These are phyloP conservation scores for Halcyon chelicuti DNA, from an alignment of 2,797 vertebrate species.

Conservation along the genomic window DNA sequence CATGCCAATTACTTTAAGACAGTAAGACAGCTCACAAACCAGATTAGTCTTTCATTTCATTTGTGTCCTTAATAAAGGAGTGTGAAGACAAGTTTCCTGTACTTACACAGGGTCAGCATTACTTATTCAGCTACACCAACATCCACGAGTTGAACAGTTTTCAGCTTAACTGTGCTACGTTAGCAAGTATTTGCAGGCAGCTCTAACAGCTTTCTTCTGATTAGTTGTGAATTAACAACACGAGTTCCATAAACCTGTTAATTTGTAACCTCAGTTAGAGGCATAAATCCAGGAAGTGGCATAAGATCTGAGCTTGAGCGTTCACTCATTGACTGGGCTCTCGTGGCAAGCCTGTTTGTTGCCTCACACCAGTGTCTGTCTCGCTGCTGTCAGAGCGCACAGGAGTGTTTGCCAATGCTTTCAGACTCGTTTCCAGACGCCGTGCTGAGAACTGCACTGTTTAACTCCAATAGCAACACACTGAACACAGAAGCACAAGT, in stretches of 20 bases:
- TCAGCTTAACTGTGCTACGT: not conserved
- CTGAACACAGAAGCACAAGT: constrained; percentile 58
- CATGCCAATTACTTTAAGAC: constrained; percentile 46
- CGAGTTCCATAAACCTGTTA: not conserved
- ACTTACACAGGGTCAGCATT: constrained; percentile 4
- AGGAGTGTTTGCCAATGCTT: not conserved
- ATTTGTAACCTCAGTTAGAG: constrained; percentile 32
- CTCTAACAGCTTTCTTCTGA: not conserved
- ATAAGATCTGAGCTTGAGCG: constrained; percentile 6
- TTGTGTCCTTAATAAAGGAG: not conserved
- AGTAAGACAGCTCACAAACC: constrained; percentile 7
- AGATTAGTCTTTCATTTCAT: not conserved
- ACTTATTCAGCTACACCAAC: not conserved
- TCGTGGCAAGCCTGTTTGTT: not conserved
- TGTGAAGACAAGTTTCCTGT: constrained; percentile 15
- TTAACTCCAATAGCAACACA: constrained; percentile 28
- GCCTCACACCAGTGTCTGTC: constrained; percentile 18
- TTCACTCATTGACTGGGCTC: constrained; percentile 16
- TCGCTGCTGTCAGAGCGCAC: constrained; percentile 11
- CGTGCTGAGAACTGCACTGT: constrained; percentile 37
- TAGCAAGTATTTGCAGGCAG: not conserved
- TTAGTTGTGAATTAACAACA: not conserved
- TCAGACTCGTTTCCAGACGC: not conserved
- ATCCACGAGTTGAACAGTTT: not conserved
- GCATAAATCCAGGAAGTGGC: not conserved